Evolutionary conservation across 2,113 vertebrate genomes (phyloP).

Genomic region (Microcebus griseorufus): DNA sequence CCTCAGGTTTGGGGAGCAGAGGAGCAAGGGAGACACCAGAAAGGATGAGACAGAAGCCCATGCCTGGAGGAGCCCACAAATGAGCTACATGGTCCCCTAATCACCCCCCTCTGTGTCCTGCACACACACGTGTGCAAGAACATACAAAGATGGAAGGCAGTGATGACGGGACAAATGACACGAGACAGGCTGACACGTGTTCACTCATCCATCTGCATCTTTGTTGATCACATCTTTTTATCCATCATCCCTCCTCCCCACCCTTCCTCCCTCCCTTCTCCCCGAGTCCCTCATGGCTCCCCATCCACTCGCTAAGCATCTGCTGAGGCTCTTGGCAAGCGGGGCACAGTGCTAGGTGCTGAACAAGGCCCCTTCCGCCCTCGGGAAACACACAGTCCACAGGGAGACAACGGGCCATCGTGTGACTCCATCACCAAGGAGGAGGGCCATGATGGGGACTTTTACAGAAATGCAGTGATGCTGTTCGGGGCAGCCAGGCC

Average conservation of each 20-base stretch:
- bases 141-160: neutral
- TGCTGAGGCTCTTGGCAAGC: neutral
- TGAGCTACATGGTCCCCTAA: neutral
- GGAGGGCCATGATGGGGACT: neutral
- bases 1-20: neutral
- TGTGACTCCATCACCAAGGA: neutral
- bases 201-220: neutral
- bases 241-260: too few species aligned
- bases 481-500: neutral
- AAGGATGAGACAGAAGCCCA: neutral
- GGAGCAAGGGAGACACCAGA: neutral
- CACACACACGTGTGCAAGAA: neutral
- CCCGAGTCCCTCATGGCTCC: neutral
- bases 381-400: neutral
- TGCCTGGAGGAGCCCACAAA: neutral
- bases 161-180: neutral
- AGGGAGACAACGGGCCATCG: neutral
- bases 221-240: neutral
- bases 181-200: rapidly evolving
- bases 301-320: neutral
- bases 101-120: neutral
- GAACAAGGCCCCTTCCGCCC: neutral
- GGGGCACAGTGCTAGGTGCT: neutral
- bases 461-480: neutral
- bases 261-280: neutral